Conservation (phyloP, 2,888 invertebrate species). For the Agrochola litura region DNA sequence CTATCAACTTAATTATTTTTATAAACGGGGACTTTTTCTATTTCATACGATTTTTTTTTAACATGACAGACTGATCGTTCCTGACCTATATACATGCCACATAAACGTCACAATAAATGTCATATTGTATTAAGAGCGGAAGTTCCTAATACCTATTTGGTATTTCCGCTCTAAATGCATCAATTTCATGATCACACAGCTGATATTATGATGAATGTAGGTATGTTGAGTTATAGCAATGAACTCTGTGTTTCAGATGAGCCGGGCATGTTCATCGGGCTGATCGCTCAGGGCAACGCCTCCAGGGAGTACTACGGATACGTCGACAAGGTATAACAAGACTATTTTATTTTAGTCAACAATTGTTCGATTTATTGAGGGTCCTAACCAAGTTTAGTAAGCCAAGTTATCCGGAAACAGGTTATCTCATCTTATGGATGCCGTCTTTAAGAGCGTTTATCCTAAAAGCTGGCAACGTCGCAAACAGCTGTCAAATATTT, state of each 20-base stretch:
- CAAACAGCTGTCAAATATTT: too few relatives aligned
- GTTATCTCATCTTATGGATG: not conserved
- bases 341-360: not conserved
- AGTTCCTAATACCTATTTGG: conserved; percentile 5
- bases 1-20: not conserved
- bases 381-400: not conserved
- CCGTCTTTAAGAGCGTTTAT: too few relatives aligned
- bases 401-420: not conserved
- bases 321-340: conserved; percentile 87
- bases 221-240: not conserved
- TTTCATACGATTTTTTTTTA: not conserved
- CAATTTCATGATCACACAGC: conserved; percentile 24
- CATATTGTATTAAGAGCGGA: conserved; percentile 30
- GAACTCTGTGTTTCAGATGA: conserved; percentile 90
- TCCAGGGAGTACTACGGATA: conserved; percentile 91
- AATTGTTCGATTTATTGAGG: not conserved
- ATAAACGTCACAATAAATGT: conserved; percentile 14
- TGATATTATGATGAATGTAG: conserved; percentile 1
- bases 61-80: not conserved
- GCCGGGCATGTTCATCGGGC: conserved; percentile 96
- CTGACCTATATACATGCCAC: conserved; percentile 13
- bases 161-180: conserved; percentile 24
- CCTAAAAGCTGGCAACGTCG: too few relatives aligned
- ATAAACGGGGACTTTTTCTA: not conserved
- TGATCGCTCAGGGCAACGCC: conserved; percentile 92